A percentile compares a stretch with the other conserved stretches of the same genome.
These are phyloP conservation scores for Polydrusus cervinus DNA, from an alignment of 2,888 invertebrate species.

Conservation along the genomic window DNA sequence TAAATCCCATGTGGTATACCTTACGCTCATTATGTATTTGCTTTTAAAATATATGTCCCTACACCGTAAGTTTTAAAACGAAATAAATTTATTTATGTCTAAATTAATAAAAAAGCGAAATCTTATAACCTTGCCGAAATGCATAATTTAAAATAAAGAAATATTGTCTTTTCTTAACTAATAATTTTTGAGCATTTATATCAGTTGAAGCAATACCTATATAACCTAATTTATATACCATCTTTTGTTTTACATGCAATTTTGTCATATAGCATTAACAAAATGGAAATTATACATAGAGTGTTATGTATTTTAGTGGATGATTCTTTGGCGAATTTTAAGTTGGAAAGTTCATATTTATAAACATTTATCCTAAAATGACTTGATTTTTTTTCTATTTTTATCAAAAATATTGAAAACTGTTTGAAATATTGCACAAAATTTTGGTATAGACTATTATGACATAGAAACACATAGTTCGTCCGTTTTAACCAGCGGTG, in stretches of 20 bases:
- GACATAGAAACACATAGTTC: too few relatives aligned
- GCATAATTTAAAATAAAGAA: constrained; percentile 15
- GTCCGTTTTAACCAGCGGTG: too few relatives aligned
- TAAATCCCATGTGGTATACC: background rate
- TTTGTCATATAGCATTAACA: background rate
- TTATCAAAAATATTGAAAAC: too few relatives aligned
- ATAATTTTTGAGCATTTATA: constrained; percentile 40
- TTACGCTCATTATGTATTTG: constrained; percentile 4
- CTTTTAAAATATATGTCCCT: constrained; percentile 36
- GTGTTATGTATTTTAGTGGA: too few relatives aligned
- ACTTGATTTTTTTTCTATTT: too few relatives aligned
- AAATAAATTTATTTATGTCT: constrained; percentile 23
- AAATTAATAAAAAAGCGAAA: constrained; percentile 20
- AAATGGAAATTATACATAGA: background rate
- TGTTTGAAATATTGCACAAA: too few relatives aligned
- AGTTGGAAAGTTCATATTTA: too few relatives aligned
- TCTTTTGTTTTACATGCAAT: constrained; percentile 3
- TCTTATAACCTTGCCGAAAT: constrained; percentile 15
- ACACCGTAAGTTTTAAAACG: constrained; percentile 40
- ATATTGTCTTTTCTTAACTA: constrained; percentile 29
- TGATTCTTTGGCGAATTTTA: too few relatives aligned
- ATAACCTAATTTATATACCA: constrained; percentile 5
- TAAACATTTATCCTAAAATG: too few relatives aligned
- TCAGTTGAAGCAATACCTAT: constrained; percentile 35
- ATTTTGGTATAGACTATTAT: too few relatives aligned